phyloP scores from a whole-genome alignment of 2,797 vertebrate genomes.

The Schizopygopsis malacanthus region DNA sequence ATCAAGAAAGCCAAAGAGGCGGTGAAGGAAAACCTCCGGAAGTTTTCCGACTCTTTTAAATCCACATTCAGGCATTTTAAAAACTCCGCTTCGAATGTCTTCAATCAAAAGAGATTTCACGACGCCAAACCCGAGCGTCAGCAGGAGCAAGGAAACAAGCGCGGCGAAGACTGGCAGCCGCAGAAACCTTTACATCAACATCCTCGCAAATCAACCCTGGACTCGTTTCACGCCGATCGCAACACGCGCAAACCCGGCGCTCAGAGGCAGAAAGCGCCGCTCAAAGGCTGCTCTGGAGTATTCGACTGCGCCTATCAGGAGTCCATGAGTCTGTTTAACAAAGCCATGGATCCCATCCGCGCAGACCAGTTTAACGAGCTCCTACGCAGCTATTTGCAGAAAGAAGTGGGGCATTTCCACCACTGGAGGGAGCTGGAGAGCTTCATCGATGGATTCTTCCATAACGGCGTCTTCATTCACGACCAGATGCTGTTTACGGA shows the following conservation, averaged over 20 bases:
- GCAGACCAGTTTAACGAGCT: conserved; percentile 89
- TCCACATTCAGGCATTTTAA: conserved; percentile 94
- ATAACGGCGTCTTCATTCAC: conserved; percentile 91
- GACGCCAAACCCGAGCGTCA: conserved; percentile 62
- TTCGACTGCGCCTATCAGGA: conserved; percentile 90
- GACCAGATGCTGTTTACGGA: conserved; percentile 96
- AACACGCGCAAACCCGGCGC: conserved; percentile 75
- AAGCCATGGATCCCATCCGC: conserved; percentile 84
- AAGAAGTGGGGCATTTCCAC: conserved; percentile 88
- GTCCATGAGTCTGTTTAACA: conserved; percentile 87
- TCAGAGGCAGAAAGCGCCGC: conserved; percentile 59
- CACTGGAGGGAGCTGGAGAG: conserved; percentile 92
- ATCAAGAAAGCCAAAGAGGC: conserved; percentile 97
- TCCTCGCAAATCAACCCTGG: conserved; percentile 61
- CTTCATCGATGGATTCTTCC: conserved; percentile 90
- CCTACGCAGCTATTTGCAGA: conserved; percentile 88
- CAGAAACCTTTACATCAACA: conserved; percentile 69
- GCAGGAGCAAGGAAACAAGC: conserved; percentile 67
- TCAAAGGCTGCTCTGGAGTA: conserved; percentile 83
- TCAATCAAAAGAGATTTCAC: conserved; percentile 77
- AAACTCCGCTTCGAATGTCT: conserved; percentile 87
- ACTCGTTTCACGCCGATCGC: conserved; percentile 61
- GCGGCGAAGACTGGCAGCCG: conserved; percentile 70
- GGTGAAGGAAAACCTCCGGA: conserved; percentile 95
- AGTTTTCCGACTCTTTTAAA: conserved; percentile 96